Base-by-base conservation (phyloP, 2,888 invertebrate species). In the Cabera pusaria region DNA sequence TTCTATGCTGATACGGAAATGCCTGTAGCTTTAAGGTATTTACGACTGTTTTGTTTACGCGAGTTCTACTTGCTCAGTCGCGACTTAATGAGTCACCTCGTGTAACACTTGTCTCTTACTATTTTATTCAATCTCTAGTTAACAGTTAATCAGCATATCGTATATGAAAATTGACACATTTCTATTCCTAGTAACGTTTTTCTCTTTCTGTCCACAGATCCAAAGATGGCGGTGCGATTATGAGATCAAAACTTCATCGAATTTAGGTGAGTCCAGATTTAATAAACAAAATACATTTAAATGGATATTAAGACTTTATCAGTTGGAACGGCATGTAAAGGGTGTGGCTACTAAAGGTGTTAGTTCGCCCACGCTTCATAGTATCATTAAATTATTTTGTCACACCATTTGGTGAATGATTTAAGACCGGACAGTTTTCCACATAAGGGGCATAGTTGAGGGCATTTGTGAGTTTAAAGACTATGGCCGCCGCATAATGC, bases 211-310 rank as follows among this genome's bases (percentile, higher is more conserved):
- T 71, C 73, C 59, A 23, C 86, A 86, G 87, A 75, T 80, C 59
- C 56, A 59, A 75, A 63, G 57, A 85, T 85, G 84, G 67, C 69
- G 63, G 56, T 52, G 58, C 73, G 76, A 72, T 83, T 82, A 85
- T 85, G 84, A 85, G 70, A 63, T 58, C 59, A 59, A 54, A 59
- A 59, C 46, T 57, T 61, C 60, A 68, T 63, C 68, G 46, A 62
- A 70, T 76, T 72, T 74, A 83, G 80, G 86, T 84, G 58, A 85
- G 85, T 75, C 49, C 50, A 58, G 62, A 69, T 67, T 77, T n/a
- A n/a, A 61, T 64, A 72, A 72, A 72, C 69, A 44, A 60, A 59
- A n/a, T n/a, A 56, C 57, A 16, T 23, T 33, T 24, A 26, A 16
- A 17, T 20, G 31, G 9, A n/a, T 18, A 35, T 74, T 77, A 65